Evolutionary conservation across 2,888 invertebrate species (phyloP).

Genomic region (Heliconius aoede): DNA sequence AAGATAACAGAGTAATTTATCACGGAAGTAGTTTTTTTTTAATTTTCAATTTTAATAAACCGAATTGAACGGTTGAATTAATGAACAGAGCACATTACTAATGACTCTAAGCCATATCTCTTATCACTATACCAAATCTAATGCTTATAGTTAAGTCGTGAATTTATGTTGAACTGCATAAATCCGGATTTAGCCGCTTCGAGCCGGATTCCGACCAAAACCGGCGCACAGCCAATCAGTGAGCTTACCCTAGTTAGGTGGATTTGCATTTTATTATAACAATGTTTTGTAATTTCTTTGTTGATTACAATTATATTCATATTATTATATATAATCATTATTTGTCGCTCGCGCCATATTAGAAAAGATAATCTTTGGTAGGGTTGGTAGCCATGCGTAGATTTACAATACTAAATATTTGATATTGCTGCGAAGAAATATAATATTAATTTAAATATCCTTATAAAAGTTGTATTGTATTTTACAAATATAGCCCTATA

Average conservation of each 20-base stretch:
- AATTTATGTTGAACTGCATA: slow-evolving; percentile 63
- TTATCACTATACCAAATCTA: slow-evolving; percentile 42
- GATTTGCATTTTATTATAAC: slow-evolving; percentile 53
- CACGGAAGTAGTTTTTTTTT: no score
- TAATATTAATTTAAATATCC: no score
- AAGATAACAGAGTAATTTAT: no score
- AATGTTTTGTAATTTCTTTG: slow-evolving; percentile 31
- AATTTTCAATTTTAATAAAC: no score
- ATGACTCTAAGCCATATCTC: slow-evolving; percentile 29
- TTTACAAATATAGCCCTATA: no score
- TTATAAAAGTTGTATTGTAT: no score
- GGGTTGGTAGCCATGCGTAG: no score
- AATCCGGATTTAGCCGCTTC: slow-evolving; percentile 60
- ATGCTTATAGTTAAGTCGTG: slow-evolving; percentile 47
- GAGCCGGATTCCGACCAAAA: slow-evolving; percentile 55
- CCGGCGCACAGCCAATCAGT: slow-evolving; percentile 58
- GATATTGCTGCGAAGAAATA: no score
- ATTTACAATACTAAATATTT: no score
- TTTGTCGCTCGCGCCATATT: no score
- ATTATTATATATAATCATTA: not conserved
- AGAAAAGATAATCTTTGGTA: no score
- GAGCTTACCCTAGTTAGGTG: slow-evolving; percentile 55
- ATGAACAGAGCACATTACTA: not conserved
- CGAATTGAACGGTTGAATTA: no score
- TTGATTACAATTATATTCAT: not conserved